Base-by-base conservation (phyloP, 2,113 vertebrate genomes). In the Austrofundulus limnaeus region DNA sequence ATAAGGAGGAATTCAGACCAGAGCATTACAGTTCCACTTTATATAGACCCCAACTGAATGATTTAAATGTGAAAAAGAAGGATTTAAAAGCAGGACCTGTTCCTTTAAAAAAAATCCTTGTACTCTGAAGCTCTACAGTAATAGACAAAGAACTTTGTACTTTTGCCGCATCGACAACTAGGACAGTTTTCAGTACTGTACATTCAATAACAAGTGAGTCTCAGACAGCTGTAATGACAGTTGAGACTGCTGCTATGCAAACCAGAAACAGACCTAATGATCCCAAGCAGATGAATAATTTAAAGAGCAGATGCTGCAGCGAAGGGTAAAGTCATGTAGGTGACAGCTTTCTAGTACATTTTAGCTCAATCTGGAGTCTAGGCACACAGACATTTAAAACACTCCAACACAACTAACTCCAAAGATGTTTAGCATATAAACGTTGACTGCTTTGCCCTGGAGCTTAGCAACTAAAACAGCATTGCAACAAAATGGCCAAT, bases 251-350 rank as follows among this genome's bases (percentile, higher is more conserved):
- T 76, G 60, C 57, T 41, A 13, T 43, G 59, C 45, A 72, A 81
- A 72, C 73, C 58, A 64, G 55, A 78, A 82, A 62, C 55, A 74
- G 58, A 70, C 70, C 80, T 61, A 67, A 71, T 62, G 47, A 87
- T 81, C 58, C 59, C 53, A 25, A 57, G n/a, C 49, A 48, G 46
- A 31, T 89, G 53, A 87, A 87, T 82, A 73, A 88, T 91, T 89
- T 70, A 88, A 45, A 49, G 67, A 58, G 70, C 69, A 77, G 79
- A 82, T 78, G 78, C 77, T 61, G 50, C 23, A 48, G 37, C 17
- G 50, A 71, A 53, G 64, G 67, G 50, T 61, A 39, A 74, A 87
- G 70, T 65, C 59, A 24, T 68, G 55, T 65, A 55, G 58, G 61
- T 66, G 62, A 46, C 19, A 20, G 55, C 43, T 65, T 75, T 68